These are phyloP conservation scores for Apostichopus californicus DNA, from an alignment of 35 echinoderm and acorn worm species.

Conservation along the genomic window DNA sequence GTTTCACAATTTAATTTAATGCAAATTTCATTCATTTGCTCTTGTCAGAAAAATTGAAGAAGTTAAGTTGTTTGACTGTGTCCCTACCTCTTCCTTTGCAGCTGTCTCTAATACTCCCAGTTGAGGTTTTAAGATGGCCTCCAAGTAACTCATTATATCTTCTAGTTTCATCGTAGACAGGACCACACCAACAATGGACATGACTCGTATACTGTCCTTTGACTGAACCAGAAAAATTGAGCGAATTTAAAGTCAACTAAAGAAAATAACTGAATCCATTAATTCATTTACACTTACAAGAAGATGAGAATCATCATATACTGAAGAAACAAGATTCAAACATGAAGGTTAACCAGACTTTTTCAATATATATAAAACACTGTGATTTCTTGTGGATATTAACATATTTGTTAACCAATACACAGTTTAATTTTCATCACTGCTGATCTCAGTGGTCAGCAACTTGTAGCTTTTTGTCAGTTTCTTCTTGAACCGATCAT, in stretches of 20 bases:
- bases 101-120: slow-evolving; percentile 73
- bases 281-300: too few relatives aligned
- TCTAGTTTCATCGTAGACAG: slow-evolving; percentile 77
- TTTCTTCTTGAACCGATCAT: too few relatives aligned
- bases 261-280: too few relatives aligned
- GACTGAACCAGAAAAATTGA: slow-evolving; percentile 67
- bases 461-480: too few relatives aligned
- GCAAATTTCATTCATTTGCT: too few relatives aligned
- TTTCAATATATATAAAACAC: background rate
- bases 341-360: background rate
- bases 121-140: slow-evolving; percentile 81
- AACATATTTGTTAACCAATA: too few relatives aligned
- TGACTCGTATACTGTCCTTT: slow-evolving; percentile 87
- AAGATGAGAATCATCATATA: background rate
- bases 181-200: slow-evolving; percentile 83
- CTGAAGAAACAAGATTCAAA: background rate
- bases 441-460: too few relatives aligned
- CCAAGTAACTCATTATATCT: slow-evolving; percentile 90
- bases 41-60: background rate
- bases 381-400: background rate
- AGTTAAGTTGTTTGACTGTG: too few relatives aligned
- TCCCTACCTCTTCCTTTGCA: slow-evolving; percentile 82
- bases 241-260: too few relatives aligned
- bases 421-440: background rate
- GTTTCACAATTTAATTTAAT: too few relatives aligned